A percentile compares a stretch with the other conserved stretches of the same genome.
These are phyloP conservation scores for Eretmochelys imbricata DNA, from an alignment of 2,113 vertebrate species.

Conservation along the genomic window DNA sequence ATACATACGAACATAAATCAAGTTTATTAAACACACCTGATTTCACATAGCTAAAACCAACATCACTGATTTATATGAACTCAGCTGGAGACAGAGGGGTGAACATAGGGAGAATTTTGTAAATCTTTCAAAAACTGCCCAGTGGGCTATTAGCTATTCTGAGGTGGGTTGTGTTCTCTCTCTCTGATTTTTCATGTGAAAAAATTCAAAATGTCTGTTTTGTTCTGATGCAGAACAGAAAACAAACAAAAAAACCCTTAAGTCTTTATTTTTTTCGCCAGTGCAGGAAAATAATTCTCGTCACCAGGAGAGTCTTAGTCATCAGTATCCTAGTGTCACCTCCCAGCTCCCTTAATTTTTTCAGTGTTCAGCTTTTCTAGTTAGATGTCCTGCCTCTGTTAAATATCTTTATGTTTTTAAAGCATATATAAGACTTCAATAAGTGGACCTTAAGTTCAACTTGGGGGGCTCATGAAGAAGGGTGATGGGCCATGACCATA, in stretches of 20 bases:
- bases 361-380: neutral
- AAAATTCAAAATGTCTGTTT: neutral
- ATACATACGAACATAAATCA: neutral
- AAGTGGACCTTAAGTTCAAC: neutral
- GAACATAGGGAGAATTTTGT: neutral
- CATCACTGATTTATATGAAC: neutral
- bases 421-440: neutral
- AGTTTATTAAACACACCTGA: neutral
- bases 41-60: neutral
- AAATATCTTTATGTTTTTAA: neutral
- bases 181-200: neutral
- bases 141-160: neutral
- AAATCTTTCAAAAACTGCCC: neutral
- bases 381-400: neutral
- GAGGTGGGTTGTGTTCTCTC: neutral
- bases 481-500: neutral
- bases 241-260: neutral
- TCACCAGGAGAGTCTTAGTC: neutral
- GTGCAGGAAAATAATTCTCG: neutral
- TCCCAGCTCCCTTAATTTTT: neutral
- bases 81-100: neutral
- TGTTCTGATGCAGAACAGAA: neutral
- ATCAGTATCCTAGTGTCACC: neutral
- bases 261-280: neutral
- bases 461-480: neutral